Conservation (phyloP, 2,888 invertebrate species). For the Acleris sparsana region DNA sequence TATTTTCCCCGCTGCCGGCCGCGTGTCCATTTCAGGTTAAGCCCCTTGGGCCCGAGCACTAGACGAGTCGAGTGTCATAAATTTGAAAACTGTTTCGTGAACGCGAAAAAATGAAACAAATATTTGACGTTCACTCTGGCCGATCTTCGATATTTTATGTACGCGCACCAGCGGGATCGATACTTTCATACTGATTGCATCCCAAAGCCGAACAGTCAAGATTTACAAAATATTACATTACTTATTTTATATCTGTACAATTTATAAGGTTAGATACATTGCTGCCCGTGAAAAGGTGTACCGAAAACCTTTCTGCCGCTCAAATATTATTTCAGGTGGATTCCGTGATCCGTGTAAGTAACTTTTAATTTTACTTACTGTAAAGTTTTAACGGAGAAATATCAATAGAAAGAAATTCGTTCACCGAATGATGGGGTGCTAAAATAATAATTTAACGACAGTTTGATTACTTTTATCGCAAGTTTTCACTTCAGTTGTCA, state of each 20-base stretch:
- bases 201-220: background rate
- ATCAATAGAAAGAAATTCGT: conserved; percentile 50
- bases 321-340: conserved; percentile 6
- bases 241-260: background rate
- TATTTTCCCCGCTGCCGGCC: conserved; percentile 78
- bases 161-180: conserved; percentile 37
- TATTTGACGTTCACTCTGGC: conserved; percentile 65
- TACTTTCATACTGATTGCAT: conserved; percentile 39
- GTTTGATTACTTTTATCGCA: conserved; percentile 82
- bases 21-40: conserved; percentile 81
- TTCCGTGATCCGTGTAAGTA: conserved; percentile 10
- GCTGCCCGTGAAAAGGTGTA: no score
- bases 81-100: conserved; percentile 79
- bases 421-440: conserved; percentile 62
- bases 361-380: conserved; percentile 23
- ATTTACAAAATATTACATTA: background rate
- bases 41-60: conserved; percentile 78
- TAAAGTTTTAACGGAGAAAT: conserved; percentile 35
- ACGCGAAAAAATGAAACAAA: conserved; percentile 76
- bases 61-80: conserved; percentile 82
- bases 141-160: conserved; percentile 59
- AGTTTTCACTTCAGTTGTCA: conserved; percentile 78
- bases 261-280: background rate
- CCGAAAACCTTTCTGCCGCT: background rate
- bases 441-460: conserved; percentile 79